A percentile compares a stretch with the other conserved stretches of the same genome.
phyloP scores from a whole-genome alignment of 2,113 vertebrate genomes.

The Syngnathoides biaculeatus region DNA sequence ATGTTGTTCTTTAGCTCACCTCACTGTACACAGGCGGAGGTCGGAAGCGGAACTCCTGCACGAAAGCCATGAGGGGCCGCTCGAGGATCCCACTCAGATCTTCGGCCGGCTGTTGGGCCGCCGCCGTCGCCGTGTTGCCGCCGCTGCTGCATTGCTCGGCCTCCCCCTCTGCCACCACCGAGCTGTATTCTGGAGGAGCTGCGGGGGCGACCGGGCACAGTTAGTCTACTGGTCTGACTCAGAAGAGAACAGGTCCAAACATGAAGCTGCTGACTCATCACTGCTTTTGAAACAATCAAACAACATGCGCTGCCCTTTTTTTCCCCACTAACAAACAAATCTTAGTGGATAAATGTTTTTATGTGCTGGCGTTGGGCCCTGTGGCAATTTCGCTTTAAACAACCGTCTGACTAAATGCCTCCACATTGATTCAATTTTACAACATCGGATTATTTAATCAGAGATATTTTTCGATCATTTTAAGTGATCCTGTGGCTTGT shows the following conservation, averaged over 20 bases:
- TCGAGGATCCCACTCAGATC: slow-evolving; percentile 71
- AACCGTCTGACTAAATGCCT: slow-evolving; percentile 5
- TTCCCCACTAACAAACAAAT: slow-evolving; percentile 6
- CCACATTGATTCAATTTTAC: not conserved
- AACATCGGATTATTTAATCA: not conserved
- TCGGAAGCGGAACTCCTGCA: slow-evolving; percentile 89
- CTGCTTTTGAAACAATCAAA: slow-evolving; percentile 25
- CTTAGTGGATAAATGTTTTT: slow-evolving; percentile 18
- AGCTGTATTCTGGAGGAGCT: slow-evolving; percentile 91
- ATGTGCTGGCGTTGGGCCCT: slow-evolving; percentile 2
- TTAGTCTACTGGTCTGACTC: slow-evolving; percentile 27
- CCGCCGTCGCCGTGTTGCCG: slow-evolving; percentile 42
- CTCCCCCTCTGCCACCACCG: slow-evolving; percentile 78
- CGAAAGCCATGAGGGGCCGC: slow-evolving; percentile 83
- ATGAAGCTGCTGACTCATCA: slow-evolving; percentile 31
- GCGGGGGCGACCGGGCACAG: slow-evolving; percentile 5
- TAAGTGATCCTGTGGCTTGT: not conserved
- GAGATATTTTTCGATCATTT: not conserved
- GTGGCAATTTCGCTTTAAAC: not conserved
- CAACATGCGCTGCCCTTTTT: slow-evolving; percentile 9
- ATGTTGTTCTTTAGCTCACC: slow-evolving; percentile 66
- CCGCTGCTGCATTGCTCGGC: slow-evolving; percentile 46
- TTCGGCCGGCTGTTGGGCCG: slow-evolving; percentile 44
- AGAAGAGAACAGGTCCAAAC: slow-evolving; percentile 23
- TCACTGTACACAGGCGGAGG: slow-evolving; percentile 91